These are phyloP conservation scores for Hypothenemus hampei DNA, from an alignment of 1,140 invertebrate species.

Conservation along the genomic window DNA sequence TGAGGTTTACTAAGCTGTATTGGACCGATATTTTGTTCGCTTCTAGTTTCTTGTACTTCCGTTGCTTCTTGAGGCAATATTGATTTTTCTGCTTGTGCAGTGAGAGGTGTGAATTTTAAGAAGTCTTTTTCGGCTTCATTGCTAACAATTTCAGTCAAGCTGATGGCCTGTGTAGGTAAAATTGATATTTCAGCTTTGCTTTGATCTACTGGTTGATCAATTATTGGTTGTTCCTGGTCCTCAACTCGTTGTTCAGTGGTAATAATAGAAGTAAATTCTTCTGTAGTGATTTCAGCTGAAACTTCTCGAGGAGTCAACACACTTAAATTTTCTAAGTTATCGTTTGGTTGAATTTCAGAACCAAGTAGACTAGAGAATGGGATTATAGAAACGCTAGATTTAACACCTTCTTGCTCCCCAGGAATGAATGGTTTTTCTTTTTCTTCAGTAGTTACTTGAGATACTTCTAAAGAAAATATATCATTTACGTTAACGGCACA, in stretches of 20 bases:
- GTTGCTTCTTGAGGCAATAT: conserved; percentile 26
- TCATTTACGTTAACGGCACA: conserved; percentile 47
- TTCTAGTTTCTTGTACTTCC: conserved; percentile 32
- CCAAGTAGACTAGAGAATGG: conserved; percentile 13
- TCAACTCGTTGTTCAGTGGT: conserved; percentile 46
- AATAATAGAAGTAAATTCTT: conserved; percentile 48
- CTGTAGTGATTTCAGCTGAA: conserved; percentile 36
- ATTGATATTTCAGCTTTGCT: conserved; percentile 28
- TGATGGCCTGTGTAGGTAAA: conserved; percentile 40
- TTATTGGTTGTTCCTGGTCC: conserved; percentile 45
- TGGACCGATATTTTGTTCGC: conserved; percentile 31
- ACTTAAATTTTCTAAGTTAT: conserved; percentile 26
- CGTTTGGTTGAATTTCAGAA: conserved; percentile 28
- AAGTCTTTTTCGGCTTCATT: conserved; percentile 47
- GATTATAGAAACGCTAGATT: conserved; percentile 36
- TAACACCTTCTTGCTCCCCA: conserved; percentile 41
- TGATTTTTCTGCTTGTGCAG: conserved; percentile 17
- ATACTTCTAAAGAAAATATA: conserved; percentile 46
- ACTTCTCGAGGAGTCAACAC: conserved; percentile 14
- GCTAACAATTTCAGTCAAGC: conserved; percentile 42
- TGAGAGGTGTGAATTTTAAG: conserved; percentile 12
- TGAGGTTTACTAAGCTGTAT: conserved; percentile 34
- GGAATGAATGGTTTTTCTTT: conserved; percentile 47
- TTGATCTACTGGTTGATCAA: conserved; percentile 16
- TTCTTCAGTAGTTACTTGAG: conserved; percentile 48